Evolutionary conservation across 2,888 invertebrate species (phyloP).

Genomic region (Sinotaia quadrata): DNA sequence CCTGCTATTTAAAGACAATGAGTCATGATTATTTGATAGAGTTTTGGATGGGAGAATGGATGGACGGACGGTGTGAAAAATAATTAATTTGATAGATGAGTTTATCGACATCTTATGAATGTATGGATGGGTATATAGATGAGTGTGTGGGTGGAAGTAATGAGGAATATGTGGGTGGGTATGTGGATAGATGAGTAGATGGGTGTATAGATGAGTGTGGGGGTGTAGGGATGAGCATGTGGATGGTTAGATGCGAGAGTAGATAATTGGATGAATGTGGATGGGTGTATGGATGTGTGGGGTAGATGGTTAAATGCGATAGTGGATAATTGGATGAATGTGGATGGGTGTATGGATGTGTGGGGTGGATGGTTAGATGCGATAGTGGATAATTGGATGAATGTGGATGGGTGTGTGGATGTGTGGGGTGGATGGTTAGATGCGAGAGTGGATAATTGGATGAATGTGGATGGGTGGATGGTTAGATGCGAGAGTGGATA

Average conservation of each 20-base stretch:
- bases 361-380: neutral
- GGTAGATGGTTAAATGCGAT: neutral
- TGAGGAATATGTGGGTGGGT: neutral
- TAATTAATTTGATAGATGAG: no score
- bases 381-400: neutral
- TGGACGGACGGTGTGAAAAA: no score
- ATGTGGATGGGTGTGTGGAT: neutral
- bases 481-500: neutral
- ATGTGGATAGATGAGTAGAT: neutral
- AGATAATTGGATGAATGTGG: neutral
- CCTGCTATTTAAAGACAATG: no score
- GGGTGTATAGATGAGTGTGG: neutral
- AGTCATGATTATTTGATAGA: no score
- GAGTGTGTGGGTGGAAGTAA: slow-evolving; percentile 4
- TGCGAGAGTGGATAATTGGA: neutral
- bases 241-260: neutral
- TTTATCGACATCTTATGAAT: no score
- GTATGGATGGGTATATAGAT: neutral
- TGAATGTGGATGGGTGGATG: neutral
- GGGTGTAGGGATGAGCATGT: neutral
- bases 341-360: neutral
- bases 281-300: neutral
- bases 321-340: neutral
- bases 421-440: neutral
- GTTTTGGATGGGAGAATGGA: no score